These are phyloP conservation scores for Eptatretus atami DNA, from an alignment of 2,797 vertebrate species.

Conservation along the genomic window DNA sequence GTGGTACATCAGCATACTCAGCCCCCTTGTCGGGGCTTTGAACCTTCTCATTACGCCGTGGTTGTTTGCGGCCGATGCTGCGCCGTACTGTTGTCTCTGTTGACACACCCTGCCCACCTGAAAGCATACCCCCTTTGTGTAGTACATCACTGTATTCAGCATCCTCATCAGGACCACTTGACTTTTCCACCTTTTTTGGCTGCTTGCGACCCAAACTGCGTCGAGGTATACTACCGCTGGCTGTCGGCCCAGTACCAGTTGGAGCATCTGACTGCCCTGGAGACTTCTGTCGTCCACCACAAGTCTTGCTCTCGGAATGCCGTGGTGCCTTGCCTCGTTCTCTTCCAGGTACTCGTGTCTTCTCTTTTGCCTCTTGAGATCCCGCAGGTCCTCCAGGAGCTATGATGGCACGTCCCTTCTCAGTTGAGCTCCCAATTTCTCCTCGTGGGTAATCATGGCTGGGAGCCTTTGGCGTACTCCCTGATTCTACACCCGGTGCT, in stretches of 20 bases:
- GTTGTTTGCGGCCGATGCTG: slow-evolving; percentile 3
- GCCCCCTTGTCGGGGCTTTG: background rate
- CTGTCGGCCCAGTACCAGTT: background rate
- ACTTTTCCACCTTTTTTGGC: slow-evolving; percentile 74
- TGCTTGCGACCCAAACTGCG: slow-evolving; percentile 68
- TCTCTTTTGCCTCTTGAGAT: slow-evolving; percentile 11
- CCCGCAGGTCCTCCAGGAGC: too few species aligned
- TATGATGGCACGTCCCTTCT: too few species aligned
- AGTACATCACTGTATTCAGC: too few species aligned
- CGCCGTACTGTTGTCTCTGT: background rate
- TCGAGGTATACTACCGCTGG: slow-evolving; percentile 23
- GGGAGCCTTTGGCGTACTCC: background rate
- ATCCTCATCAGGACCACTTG: slow-evolving; percentile 10
- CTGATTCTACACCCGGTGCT: background rate
- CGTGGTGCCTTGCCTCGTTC: slow-evolving; percentile 58
- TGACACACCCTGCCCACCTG: too few species aligned
- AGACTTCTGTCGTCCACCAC: slow-evolving; percentile 60
- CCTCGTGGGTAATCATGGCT: slow-evolving; percentile 66
- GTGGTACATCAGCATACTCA: background rate
- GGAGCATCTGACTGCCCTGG: slow-evolving; percentile 45
- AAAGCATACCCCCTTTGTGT: too few species aligned
- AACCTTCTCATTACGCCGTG: slow-evolving; percentile 2
- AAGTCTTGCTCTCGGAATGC: slow-evolving; percentile 29
- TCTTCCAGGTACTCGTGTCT: slow-evolving; percentile 34
- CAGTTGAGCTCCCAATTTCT: slow-evolving; percentile 16